phyloP scores from a whole-genome alignment of 92 coral and sea anemone species.

The Siderastrea radians region DNA sequence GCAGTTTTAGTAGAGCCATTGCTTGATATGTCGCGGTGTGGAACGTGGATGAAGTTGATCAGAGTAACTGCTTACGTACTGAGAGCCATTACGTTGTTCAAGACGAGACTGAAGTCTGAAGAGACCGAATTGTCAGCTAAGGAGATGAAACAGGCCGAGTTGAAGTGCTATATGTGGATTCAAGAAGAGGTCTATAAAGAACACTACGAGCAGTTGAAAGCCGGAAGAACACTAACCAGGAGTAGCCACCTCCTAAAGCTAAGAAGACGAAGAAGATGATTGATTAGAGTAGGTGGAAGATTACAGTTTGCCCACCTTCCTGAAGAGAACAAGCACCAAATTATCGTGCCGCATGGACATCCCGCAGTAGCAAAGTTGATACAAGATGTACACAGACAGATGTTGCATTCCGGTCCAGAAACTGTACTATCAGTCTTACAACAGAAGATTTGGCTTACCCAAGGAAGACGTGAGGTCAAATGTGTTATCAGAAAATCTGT shows the following conservation, averaged over 20 bases:
- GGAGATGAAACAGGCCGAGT: constrained; percentile 47
- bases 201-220: constrained; percentile 16
- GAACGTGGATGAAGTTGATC: constrained; percentile 51
- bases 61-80: constrained; percentile 49
- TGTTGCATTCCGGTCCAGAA: constrained; percentile 66
- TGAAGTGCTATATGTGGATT: constrained; percentile 24
- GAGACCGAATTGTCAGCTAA: constrained; percentile 41
- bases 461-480: constrained; percentile 61
- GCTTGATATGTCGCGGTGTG: constrained; percentile 21
- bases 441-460: constrained; percentile 40
- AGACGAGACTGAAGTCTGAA: not conserved
- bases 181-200: constrained; percentile 40
- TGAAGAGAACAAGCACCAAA: constrained; percentile 47
- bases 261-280: constrained; percentile 43
- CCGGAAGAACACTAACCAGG: not conserved
- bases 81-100: constrained; percentile 45
- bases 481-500: constrained; percentile 27
- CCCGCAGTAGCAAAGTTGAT: not conserved
- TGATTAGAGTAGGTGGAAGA: constrained; percentile 62
- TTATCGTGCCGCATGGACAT: constrained; percentile 46
- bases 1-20: constrained; percentile 19
- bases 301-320: constrained; percentile 59
- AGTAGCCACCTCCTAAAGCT: constrained; percentile 59
- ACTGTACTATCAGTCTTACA: constrained; percentile 23
- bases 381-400: constrained; percentile 13